Percentiles rank a stretch among this genome's conserved stretches.
phyloP scores from a whole-genome alignment of 2,888 invertebrate genomes.

The Diploptera punctata region DNA sequence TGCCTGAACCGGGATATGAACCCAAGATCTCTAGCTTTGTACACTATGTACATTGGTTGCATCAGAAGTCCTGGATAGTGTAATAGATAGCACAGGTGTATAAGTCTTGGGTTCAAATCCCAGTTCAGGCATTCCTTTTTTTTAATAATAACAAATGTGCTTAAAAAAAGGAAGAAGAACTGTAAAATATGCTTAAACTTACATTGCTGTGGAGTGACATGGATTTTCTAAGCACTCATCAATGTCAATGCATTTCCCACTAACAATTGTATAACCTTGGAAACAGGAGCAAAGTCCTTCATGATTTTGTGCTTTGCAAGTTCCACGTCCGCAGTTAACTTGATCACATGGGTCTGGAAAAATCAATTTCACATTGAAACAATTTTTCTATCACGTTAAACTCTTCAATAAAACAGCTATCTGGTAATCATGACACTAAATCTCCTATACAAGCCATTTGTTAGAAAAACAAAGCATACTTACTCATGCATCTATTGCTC shows the following conservation, averaged over 20 bases:
- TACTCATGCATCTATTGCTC: constrained; percentile 80
- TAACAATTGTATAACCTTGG: constrained; percentile 71
- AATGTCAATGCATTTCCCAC: constrained; percentile 76
- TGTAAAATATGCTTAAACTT: too few relatives aligned
- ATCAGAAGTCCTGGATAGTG: too few relatives aligned
- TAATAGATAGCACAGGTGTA: not conserved
- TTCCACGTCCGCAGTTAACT: constrained; percentile 80
- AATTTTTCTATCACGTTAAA: too few relatives aligned
- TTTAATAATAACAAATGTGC: too few relatives aligned
- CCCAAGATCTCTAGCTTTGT: too few relatives aligned
- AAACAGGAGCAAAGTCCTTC: constrained; percentile 76
- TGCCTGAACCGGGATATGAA: too few relatives aligned
- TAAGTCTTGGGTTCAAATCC: too few relatives aligned
- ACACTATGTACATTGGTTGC: too few relatives aligned
- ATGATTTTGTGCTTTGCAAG: constrained; percentile 76
- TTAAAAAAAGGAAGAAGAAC: too few relatives aligned
- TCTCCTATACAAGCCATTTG: not conserved
- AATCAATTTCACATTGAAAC: constrained; percentile 2
- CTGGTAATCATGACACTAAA: not conserved
- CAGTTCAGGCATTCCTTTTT: too few relatives aligned
- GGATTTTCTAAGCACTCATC: constrained; percentile 81
- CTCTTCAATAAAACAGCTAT: not conserved
- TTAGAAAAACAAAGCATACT: constrained; percentile 52
- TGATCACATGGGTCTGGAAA: constrained; percentile 79
- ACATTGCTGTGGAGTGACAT: constrained; percentile 77